Evolutionary conservation across 2,797 vertebrate genomes (phyloP).

Genomic region (Lithobates pipiens): DNA sequence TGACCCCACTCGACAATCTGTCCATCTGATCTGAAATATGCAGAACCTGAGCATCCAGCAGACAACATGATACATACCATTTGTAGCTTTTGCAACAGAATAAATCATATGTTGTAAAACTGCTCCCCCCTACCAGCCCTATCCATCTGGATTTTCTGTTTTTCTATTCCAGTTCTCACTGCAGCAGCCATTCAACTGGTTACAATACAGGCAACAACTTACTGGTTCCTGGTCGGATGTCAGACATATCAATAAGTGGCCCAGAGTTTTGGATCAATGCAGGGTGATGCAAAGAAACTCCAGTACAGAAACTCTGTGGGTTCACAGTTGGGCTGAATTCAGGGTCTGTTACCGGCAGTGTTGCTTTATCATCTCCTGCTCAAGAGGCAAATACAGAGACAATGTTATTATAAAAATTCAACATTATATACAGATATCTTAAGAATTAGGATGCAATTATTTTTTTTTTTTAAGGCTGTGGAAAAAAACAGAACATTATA

Average conservation of each 20-base stretch:
- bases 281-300: slow-evolving; percentile 94
- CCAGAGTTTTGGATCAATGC: slow-evolving; percentile 98
- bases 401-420: neutral
- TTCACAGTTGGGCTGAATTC: slow-evolving; percentile 98
- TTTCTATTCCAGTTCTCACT: too few relatives aligned
- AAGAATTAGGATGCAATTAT: too few relatives aligned
- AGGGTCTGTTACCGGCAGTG: slow-evolving; percentile 93
- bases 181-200: neutral
- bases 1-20: too few relatives aligned
- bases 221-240: slow-evolving; percentile 98
- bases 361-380: slow-evolving; percentile 96
- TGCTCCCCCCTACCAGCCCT: neutral
- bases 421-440: neutral
- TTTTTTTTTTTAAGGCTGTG: too few relatives aligned
- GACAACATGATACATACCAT: neutral
- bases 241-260: slow-evolving; percentile 98
- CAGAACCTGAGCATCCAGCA: too few relatives aligned
- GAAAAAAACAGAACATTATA: too few relatives aligned
- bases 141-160: too few relatives aligned
- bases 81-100: neutral
- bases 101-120: neutral
- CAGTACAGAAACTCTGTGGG: slow-evolving; percentile 97
- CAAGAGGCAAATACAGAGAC: slow-evolving; percentile 13
- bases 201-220: slow-evolving; percentile 66
- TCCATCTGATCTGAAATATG: too few relatives aligned